These are phyloP conservation scores for Ectemnius lituratus DNA, from an alignment of 2,888 invertebrate species.

Conservation along the genomic window DNA sequence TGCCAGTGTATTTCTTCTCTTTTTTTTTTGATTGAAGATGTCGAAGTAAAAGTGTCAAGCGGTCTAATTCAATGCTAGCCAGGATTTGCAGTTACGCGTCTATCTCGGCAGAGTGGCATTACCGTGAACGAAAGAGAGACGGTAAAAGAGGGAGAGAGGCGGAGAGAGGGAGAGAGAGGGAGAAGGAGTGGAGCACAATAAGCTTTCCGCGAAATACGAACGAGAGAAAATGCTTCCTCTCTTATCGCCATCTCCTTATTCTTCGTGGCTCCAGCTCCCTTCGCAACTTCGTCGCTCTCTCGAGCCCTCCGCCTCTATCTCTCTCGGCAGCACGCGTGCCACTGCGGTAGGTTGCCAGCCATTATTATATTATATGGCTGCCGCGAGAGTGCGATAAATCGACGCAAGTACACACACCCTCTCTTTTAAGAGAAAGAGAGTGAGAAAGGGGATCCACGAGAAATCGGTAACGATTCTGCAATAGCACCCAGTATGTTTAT, in stretches of 20 bases:
- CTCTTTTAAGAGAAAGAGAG: no score
- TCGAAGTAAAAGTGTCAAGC: no score
- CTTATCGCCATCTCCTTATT: slow-evolving; percentile 9
- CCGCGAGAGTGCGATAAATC: slow-evolving; percentile 41
- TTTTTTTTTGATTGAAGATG: no score
- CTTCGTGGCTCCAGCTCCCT: background rate
- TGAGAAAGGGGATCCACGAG: no score
- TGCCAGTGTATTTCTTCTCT: background rate
- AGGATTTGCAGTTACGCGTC: no score
- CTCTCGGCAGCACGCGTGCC: slow-evolving; percentile 16
- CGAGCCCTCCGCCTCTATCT: slow-evolving; percentile 11
- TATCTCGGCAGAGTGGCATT: no score
- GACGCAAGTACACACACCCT: background rate
- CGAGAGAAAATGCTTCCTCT: slow-evolving; percentile 15
- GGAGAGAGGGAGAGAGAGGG: no score
- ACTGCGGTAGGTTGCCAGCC: slow-evolving; percentile 54
- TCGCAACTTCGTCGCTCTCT: background rate
- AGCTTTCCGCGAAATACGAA: slow-evolving; percentile 9
- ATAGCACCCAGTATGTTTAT: no score
- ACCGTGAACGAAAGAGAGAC: no score
- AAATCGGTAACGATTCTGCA: no score
- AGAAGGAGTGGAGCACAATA: background rate
- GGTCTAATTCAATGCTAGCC: no score
- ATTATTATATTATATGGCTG: slow-evolving; percentile 54
- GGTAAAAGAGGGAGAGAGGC: no score